Base-by-base conservation (phyloP, 2,888 invertebrate species). In the Clostera curtula region DNA sequence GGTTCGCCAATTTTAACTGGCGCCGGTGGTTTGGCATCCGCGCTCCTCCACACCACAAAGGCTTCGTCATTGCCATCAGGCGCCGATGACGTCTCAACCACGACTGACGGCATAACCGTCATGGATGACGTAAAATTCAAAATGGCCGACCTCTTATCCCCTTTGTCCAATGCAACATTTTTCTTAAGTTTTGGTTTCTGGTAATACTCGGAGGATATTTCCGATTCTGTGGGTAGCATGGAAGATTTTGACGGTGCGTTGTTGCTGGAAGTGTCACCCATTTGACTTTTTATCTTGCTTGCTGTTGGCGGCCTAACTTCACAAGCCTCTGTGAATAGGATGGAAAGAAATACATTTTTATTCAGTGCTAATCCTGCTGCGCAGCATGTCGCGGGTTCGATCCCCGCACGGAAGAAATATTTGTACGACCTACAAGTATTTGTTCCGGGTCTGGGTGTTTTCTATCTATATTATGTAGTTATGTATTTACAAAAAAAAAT, bases 71-170 rank as follows among this genome's bases (percentile, higher is more conserved):
- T n/a, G n/a, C n/a, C 9, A 12, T 42, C 39, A 6, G 54, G 44
- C 16, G 36, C 51, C 0, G 46, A 49, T 2, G 60, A 53, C 0
- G 46, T 40, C 3, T 61, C 63, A 6, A 49, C 43, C 0, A 58
- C 34, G 0, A 47, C 54, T 1, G 62, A 59, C 1, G 66, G 62
- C 12, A 66, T 23, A 2, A 65, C 52, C 0, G 65, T 64, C 10
- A 66, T 36, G 0, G 66, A 56, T 2, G 63, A 60, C 15, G 52
- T 62, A 24, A 63, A 66, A 10, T 58, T 53, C 4, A 56, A 24
- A 4, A 29, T 39, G 2, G 47, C 38, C 3, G 15, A 16, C 25
- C 29, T 32, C 16, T 36, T 37, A 5, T 18, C 13, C 4, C 20
- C 3, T 7, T 23, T 14, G 8, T 24, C 15, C 1, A 31, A 4